Base-by-base conservation (phyloP, 2,113 vertebrate species). In the Suncus etruscus region DNA sequence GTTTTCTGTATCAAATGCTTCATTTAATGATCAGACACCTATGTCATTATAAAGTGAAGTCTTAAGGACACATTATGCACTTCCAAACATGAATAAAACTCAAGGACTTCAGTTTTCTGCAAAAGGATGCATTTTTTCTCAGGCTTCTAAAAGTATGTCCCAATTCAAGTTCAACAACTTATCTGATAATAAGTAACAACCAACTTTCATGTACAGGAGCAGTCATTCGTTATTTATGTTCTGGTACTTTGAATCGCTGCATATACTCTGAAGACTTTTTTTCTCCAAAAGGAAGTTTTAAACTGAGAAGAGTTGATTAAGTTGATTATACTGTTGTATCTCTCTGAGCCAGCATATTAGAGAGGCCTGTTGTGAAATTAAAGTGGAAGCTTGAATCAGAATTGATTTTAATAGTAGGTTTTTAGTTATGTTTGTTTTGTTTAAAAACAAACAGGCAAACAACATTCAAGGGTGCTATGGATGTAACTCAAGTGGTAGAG, bases 1-100 rank as follows among this genome's bases (percentile, higher is more conserved):
- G 72, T 90, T 86, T 92, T 83, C 86, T 84, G 94, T 93, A 96
- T 92, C 24, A 94, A 50, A 70, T 95, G 18, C 83, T 66, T 95
- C 15, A 54, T 82, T 77, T 89, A 79, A 89, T 94, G 70, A 45
- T 87, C 86, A 92, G 88, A 86, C 20, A 88, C 16, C 4, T 78
- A 6, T 94, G 54, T 77, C 80, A 61, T 91, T 91, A 65, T 93
- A 72, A 92, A 91, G n/a, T 91, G 29, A 89, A 83, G 47, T 70
- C 58, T 2, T 76, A 91, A 86, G 32, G 73, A 92, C 83, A 1
- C 68, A 63, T 16, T 81, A 12, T 83, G 5, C 79, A 51, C 83
- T 94, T 94, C 76, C 22, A 83, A 69, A 86, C 27, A 48, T 76
- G 48, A 93, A 83, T 86, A 39, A 80, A 94, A 87, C n/a, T 76